Evolutionary conservation across 2,113 vertebrate genomes (phyloP).

Genomic region (Myiagra hebetior): DNA sequence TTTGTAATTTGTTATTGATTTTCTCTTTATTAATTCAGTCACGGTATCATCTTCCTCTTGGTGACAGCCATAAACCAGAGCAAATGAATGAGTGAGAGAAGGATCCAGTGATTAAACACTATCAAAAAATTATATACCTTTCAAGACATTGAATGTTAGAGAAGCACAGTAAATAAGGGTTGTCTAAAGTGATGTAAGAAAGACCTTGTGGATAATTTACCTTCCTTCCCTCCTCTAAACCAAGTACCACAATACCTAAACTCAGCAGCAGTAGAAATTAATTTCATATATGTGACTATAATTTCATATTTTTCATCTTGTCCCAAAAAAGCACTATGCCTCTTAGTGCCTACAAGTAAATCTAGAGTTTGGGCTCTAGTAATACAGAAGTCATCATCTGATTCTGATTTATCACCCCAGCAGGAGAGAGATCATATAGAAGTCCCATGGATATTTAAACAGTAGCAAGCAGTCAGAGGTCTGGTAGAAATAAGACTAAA

Average conservation of each 20-base stretch:
- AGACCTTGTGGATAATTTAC: neutral
- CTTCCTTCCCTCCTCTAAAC: neutral
- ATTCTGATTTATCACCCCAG: neutral
- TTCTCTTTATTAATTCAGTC: neutral
- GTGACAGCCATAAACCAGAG: neutral
- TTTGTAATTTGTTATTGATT: neutral
- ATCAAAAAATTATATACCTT: neutral
- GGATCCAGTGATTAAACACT: neutral
- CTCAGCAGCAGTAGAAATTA: neutral
- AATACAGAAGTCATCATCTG: neutral
- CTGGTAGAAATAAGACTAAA: neutral
- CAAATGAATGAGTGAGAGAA: neutral
- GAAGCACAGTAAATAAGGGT: neutral
- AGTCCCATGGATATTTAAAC: neutral
- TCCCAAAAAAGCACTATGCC: neutral
- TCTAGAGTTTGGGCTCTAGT: neutral
- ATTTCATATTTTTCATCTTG: neutral
- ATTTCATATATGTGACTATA: neutral
- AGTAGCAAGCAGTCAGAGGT: neutral
- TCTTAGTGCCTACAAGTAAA: neutral
- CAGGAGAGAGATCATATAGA: neutral
- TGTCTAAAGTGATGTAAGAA: neutral
- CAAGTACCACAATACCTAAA: neutral
- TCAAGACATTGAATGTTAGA: neutral
- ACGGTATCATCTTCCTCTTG: neutral